Conservation (phyloP, 2,888 invertebrate species). For the Adelognathus sp. region DNA sequence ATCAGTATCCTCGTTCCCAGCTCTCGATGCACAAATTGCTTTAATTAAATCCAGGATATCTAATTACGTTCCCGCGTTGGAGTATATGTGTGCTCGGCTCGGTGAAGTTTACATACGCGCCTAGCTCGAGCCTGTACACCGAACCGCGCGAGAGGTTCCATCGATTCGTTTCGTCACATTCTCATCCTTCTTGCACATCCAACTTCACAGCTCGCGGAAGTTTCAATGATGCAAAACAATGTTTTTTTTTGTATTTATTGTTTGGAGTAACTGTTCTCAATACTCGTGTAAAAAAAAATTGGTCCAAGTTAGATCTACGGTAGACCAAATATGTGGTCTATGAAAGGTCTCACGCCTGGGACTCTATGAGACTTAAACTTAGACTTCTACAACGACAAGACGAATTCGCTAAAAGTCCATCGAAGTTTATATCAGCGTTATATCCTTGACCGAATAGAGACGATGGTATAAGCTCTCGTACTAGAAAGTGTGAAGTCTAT, state of each 20-base stretch:
- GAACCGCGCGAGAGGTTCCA: conserved; percentile 23
- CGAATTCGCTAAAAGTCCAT: too few relatives aligned
- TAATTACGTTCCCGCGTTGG: conserved; percentile 67
- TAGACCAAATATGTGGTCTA: too few relatives aligned
- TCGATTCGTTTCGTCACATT: conserved; percentile 62
- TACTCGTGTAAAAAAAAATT: too few relatives aligned
- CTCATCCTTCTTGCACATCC: conserved; percentile 47
- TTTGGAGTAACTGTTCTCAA: background rate
- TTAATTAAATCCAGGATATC: conserved; percentile 71
- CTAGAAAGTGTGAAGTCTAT: too few relatives aligned
- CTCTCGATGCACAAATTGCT: conserved; percentile 71
- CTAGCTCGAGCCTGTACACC: conserved; percentile 11
- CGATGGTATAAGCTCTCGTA: too few relatives aligned
- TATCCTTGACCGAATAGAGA: too few relatives aligned
- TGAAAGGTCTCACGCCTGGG: too few relatives aligned
- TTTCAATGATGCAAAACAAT: background rate
- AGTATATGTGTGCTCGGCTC: conserved; percentile 49
- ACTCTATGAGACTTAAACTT: too few relatives aligned
- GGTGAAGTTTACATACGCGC: background rate
- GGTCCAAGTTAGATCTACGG: too few relatives aligned
- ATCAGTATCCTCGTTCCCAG: conserved; percentile 73
- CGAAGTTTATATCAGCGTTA: too few relatives aligned
- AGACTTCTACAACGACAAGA: too few relatives aligned
- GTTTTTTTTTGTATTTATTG: background rate
- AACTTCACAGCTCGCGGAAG: background rate